Evolutionary conservation across 1,140 invertebrate genomes (phyloP), one percentile per base, ranked within the genome.

Genomic region (Zaprionus capensis): DNA sequence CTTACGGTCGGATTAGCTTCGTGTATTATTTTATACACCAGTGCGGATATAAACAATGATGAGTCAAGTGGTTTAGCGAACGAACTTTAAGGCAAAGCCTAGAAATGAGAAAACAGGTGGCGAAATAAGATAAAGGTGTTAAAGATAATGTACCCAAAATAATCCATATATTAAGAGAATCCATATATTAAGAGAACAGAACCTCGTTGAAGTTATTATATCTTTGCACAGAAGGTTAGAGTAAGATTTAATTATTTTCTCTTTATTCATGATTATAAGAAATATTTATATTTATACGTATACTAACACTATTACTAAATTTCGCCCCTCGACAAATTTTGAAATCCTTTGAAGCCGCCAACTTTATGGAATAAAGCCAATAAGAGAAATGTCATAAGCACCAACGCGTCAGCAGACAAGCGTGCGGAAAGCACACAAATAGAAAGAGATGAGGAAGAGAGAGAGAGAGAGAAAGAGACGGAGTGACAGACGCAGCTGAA

Each of bases 401-500:
- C 67, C 51, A 55, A 65, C 55, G 76, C 64, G 75, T 61, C 58
- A 44, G 34, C 44, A 61, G 61, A 34, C 28, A 51, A 68, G 66
- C 70, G 63, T 61, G 78, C 64, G 53, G 58, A 75, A 75, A 75
- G 70, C 62, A 74, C 56, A 64, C 7, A 63, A 49, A 46, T 59
- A 58, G 28, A 56, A 56, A 56, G 64, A 74, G 26, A 53, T 56
- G 28, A 24, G 63, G 51, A 38, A 20, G 17, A 17, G 11, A 44
- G 15, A 56, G 51, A 63, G 15, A n/a, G 15, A 20, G 31, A 58
- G 15, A 36, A 51, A 65, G 49, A 46, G 66, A 71, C 57, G 38
- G 41, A 61, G 28, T 63, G 53, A 69, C 59, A 84, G 77, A 76
- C 75, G 71, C 76, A 78, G 82, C 70, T 78, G 84, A 71, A 85